phyloP scores from a whole-genome alignment of 2,888 invertebrate genomes.

The Blera fallax region DNA sequence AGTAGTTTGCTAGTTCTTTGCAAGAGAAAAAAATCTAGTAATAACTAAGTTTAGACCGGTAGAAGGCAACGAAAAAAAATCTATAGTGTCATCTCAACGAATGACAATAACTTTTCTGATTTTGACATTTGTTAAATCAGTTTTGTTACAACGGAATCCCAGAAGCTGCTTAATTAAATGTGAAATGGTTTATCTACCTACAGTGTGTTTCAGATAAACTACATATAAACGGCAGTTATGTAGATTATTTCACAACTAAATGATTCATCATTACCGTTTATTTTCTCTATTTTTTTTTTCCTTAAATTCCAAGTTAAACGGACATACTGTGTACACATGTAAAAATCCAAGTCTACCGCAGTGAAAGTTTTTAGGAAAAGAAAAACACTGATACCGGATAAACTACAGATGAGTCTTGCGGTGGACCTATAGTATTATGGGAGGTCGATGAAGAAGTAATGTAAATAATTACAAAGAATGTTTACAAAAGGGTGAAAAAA shows the following conservation, averaged over 20 bases:
- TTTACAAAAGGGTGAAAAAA: slow-evolving; percentile 57
- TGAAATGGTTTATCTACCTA: no score
- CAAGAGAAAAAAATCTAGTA: no score
- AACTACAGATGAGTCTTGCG: slow-evolving; percentile 41
- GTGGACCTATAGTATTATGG: slow-evolving; percentile 45
- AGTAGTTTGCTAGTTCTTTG: no score
- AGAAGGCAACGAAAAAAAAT: no score
- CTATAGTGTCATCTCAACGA: no score
- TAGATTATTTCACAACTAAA: neutral
- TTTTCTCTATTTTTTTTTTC: neutral
- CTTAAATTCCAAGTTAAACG: neutral
- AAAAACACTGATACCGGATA: slow-evolving; percentile 41
- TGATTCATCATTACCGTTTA: neutral
- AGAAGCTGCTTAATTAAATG: no score
- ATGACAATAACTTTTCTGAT: no score
- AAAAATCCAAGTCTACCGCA: neutral
- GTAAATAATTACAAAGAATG: slow-evolving; percentile 66
- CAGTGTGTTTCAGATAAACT: no score
- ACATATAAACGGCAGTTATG: neutral
- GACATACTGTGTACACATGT: slow-evolving; percentile 17
- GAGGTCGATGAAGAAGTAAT: slow-evolving; percentile 49
- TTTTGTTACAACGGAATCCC: no score
- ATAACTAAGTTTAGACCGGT: no score
- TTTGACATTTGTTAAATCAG: no score
- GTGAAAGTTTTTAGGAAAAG: slow-evolving; percentile 25